Evolutionary conservation across 2,797 vertebrate species (phyloP).

Genomic region (Gymnoscopelus braueri): DNA sequence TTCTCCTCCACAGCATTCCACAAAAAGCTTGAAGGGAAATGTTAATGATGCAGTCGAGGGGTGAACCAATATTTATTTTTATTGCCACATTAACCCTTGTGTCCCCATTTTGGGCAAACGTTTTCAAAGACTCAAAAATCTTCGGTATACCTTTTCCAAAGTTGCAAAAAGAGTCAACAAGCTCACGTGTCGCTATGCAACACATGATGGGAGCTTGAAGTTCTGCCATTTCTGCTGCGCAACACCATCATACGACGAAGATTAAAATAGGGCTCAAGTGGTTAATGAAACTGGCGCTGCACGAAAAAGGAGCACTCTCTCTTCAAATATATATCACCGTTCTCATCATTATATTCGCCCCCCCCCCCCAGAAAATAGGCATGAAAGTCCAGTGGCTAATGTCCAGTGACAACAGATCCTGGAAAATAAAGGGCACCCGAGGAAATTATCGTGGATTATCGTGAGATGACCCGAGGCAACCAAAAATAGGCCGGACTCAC

Average conservation of each 20-base stretch:
- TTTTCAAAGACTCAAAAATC: no score
- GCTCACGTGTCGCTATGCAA: no score
- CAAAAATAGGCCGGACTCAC: slow-evolving; percentile 11
- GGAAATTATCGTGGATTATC: slow-evolving; percentile 16
- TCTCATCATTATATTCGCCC: slow-evolving; percentile 30
- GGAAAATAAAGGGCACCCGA: slow-evolving; percentile 5
- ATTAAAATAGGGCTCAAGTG: no score
- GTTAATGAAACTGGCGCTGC: neutral
- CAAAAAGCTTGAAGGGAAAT: slow-evolving; percentile 15
- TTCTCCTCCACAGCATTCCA: slow-evolving; percentile 4
- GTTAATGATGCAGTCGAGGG: neutral
- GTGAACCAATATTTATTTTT: slow-evolving; percentile 12
- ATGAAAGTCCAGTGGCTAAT: slow-evolving; percentile 16
- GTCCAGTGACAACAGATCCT: neutral
- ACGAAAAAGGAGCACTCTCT: slow-evolving; percentile 1
- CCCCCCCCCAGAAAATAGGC: no score
- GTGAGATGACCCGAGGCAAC: slow-evolving; percentile 32
- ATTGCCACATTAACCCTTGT: no score
- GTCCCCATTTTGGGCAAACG: no score
- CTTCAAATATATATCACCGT: slow-evolving; percentile 23
- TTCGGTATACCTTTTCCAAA: no score
- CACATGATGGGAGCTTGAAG: no score
- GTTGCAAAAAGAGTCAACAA: no score
- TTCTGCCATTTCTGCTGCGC: no score
- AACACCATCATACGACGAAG: no score